Percentiles rank a stretch among this genome's conserved stretches.
phyloP scores from a whole-genome alignment of 2,797 vertebrate species.

The Falco peregrinus region DNA sequence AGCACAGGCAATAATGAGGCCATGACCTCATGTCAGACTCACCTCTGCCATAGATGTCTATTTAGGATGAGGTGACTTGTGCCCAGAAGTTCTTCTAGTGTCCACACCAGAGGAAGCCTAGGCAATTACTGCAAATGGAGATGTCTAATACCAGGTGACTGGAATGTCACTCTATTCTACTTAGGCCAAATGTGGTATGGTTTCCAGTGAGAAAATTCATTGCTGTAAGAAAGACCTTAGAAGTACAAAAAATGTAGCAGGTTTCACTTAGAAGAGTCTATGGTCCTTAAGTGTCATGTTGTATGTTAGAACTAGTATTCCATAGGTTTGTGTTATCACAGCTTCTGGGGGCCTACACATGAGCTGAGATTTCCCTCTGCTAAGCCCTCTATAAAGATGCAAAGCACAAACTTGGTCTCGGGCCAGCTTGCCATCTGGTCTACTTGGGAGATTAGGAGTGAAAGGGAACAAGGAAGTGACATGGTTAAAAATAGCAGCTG shows the following conservation, averaged over 20 bases:
- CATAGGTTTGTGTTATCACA: background rate
- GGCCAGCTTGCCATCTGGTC: background rate
- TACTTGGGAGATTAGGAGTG: background rate
- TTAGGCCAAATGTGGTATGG: background rate
- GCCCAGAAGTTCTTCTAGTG: background rate
- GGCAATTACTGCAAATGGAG: background rate
- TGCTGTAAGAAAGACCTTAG: background rate
- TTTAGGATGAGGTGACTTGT: background rate
- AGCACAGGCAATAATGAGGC: background rate
- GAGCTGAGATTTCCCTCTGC: background rate
- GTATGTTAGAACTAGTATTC: background rate
- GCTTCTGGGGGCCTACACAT: rapidly evolving
- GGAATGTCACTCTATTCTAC: background rate
- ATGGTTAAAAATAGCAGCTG: background rate
- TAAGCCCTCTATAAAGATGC: background rate
- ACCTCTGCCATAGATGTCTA: background rate
- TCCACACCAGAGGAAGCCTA: background rate
- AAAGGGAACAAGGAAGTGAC: background rate
- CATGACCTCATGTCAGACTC: background rate
- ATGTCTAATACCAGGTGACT: background rate
- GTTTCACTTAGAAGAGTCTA: background rate
- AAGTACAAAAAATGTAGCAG: background rate
- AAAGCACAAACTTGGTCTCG: background rate
- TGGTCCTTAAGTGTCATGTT: background rate
- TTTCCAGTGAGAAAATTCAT: background rate